phyloP scores from a whole-genome alignment of 2,888 invertebrate species.

The Orchesellides sinensis region DNA sequence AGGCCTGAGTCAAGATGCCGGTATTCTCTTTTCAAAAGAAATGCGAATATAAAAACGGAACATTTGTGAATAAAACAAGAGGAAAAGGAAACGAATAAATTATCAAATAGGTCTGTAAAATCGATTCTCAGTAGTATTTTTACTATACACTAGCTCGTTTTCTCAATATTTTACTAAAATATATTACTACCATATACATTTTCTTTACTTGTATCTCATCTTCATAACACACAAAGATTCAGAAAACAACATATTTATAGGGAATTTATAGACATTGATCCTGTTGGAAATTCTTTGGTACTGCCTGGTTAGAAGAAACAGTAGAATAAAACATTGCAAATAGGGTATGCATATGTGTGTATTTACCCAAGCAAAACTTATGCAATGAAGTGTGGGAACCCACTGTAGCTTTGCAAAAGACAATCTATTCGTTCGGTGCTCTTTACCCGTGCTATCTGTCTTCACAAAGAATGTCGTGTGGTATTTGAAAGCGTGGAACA shows the following conservation, averaged over 20 bases:
- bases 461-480: neutral
- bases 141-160: constrained; percentile 9
- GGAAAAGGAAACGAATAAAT: constrained; percentile 66
- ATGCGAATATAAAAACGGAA: constrained; percentile 7
- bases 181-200: neutral
- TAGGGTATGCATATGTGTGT: too few relatives aligned
- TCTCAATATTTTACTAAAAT: neutral
- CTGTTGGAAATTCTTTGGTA: too few relatives aligned
- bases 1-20: constrained; percentile 4
- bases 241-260: neutral
- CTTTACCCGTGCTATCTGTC: neutral
- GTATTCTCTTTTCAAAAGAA: neutral
- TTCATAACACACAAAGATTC: too few relatives aligned
- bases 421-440: neutral
- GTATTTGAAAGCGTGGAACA: neutral
- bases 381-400: neutral
- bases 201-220: neutral
- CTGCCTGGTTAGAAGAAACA: too few relatives aligned
- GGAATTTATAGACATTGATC: too few relatives aligned
- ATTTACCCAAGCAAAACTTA: neutral
- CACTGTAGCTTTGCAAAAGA: neutral
- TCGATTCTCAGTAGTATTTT: too few relatives aligned
- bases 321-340: too few relatives aligned
- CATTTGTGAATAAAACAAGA: constrained; percentile 61
- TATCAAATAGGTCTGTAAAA: constrained; percentile 38